Conservation (phyloP, 2,888 invertebrate genomes). For the Eledona agricola region DNA sequence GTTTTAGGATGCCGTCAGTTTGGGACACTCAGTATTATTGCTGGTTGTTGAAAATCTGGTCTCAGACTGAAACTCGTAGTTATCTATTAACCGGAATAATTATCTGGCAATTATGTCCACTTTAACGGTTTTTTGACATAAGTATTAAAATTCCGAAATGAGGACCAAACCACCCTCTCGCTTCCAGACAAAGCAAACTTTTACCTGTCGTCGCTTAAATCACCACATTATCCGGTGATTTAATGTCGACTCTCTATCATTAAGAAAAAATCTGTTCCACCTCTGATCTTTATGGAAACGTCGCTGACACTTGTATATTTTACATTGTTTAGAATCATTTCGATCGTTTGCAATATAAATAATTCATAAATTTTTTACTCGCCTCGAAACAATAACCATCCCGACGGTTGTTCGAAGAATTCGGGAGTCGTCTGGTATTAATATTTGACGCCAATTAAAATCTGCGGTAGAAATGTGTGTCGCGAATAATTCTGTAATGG, state of each 20-base stretch:
- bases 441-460: conserved; percentile 8
- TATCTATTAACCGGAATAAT: too few relatives aligned
- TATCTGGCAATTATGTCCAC: conserved; percentile 4
- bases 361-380: conserved; percentile 12
- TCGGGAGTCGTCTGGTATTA: neutral
- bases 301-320: conserved; percentile 16
- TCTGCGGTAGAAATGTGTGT: conserved; percentile 6
- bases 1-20: too few relatives aligned
- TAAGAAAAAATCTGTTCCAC: conserved; percentile 18
- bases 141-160: conserved; percentile 10
- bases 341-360: conserved; percentile 1
- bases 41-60: too few relatives aligned
- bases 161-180: too few relatives aligned
- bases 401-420: neutral
- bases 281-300: conserved; percentile 1
- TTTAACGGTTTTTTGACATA: conserved; percentile 1
- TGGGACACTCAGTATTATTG: too few relatives aligned
- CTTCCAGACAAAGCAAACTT: conserved; percentile 4
- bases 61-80: too few relatives aligned
- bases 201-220: conserved; percentile 23
- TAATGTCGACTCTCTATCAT: conserved; percentile 17
- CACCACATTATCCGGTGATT: conserved; percentile 23
- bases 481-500: conserved; percentile 11
- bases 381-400: neutral
- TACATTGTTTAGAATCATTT: conserved; percentile 4